Evolutionary conservation across 1,140 invertebrate species (phyloP).

Genomic region (Drosophila pandora): DNA sequence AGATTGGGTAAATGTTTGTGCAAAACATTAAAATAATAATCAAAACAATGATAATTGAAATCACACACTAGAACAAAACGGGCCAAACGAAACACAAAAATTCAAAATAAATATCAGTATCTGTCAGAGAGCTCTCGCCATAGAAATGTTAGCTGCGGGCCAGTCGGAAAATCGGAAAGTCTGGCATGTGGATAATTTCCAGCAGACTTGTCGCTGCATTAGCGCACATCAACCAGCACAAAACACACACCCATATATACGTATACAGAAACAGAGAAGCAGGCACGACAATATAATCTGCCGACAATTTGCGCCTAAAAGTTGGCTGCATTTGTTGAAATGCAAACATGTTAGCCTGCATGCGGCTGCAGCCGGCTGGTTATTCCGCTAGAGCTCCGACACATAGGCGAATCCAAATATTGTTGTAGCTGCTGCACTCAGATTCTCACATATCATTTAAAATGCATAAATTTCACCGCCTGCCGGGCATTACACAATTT

Average conservation of each 20-base stretch:
- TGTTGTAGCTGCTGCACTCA: constrained; percentile 28
- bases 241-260: constrained; percentile 5
- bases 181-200: constrained; percentile 57
- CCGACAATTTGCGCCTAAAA: constrained; percentile 68
- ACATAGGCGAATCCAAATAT: constrained; percentile 48
- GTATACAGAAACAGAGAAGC: constrained; percentile 7
- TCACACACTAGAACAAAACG: constrained; percentile 21
- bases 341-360: constrained; percentile 32
- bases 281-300: constrained; percentile 62
- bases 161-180: constrained; percentile 45
- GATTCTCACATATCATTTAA: constrained; percentile 65
- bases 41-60: constrained; percentile 67
- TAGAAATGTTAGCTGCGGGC: constrained; percentile 32
- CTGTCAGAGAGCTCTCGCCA: constrained; percentile 36
- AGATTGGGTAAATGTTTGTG: constrained; percentile 38
- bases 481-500: constrained; percentile 66
- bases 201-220: constrained; percentile 64
- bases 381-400: constrained; percentile 38
- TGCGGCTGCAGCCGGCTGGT: constrained; percentile 16
- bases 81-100: constrained; percentile 7
- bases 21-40: constrained; percentile 63
- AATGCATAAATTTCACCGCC: constrained; percentile 69
- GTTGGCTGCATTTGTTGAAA: constrained; percentile 59
- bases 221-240: constrained; percentile 22
- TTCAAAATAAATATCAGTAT: constrained; percentile 47